Evolutionary conservation across 2,797 vertebrate genomes (phyloP), one percentile per base, ranked within the genome.

Genomic region (Falco cherrug): DNA sequence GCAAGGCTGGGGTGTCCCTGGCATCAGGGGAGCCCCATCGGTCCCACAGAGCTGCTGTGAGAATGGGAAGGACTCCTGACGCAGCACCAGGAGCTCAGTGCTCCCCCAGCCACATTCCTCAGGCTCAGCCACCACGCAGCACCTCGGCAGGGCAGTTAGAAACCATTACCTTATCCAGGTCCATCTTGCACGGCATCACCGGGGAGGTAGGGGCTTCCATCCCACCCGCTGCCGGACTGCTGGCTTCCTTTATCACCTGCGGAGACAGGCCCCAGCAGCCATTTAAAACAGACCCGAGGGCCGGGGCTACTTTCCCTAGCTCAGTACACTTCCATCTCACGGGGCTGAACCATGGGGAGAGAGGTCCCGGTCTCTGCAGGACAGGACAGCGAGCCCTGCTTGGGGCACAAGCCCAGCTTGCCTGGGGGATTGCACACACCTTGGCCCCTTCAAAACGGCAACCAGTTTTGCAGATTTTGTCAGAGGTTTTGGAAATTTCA

Each of bases 211-310:
- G 98, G 51, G 96, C 97, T 43, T 99, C 98, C 28, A 97, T 67
- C 50, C 97, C 98, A 1, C 98, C 98, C 0, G 83, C 95, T 90
- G 98, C 93, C 1, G 98, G 98, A 84, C 97, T 98, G 97, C 98
- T 98, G 20, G 98, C 98, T 84, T 99, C 99, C 93, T 98, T 99
- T 94, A 99, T 99, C 94, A 99, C 99, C 99, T 99, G 97, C 11
- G 87, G 37, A 85, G 47, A 96, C 51, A 96, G 48, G 5, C 59
- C 56, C 25, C 43, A 71, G 70, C 7, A 78, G 39, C 29, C 6
- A 9, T 43, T 63, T 18, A 76, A 22, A 15, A 67, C 0, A 0
- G 24, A 71, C 33, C 21, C 0, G 0, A n/a, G 37, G 47, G 31
- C n/a, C 54, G 71, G 48, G 25, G n/a, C 51, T 59, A 14, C 31